Conservation (phyloP, 1,140 invertebrate species). For the Aphis craccivora region DNA sequence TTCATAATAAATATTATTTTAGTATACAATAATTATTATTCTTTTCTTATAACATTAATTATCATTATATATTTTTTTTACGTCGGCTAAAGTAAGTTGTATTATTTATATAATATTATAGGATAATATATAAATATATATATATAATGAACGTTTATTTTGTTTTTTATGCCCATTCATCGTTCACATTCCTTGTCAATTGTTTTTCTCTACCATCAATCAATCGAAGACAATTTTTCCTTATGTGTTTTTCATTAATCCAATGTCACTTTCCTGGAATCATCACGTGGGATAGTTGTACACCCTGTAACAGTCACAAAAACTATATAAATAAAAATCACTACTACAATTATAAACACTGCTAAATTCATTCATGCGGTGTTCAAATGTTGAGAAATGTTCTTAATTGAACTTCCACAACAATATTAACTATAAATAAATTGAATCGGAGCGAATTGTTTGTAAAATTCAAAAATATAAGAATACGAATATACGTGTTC, state of each 20-base stretch:
- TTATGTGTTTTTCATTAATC: background rate
- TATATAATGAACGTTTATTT: background rate
- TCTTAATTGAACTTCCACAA: background rate
- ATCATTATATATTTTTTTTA: background rate
- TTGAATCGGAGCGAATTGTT: background rate
- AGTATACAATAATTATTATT: conserved; percentile 23
- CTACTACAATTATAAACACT: background rate
- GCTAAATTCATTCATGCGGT: background rate
- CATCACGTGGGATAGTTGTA: conserved; percentile 48
- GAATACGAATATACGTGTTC: too few species aligned
- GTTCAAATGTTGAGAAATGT: background rate
- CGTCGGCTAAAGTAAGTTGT: background rate
- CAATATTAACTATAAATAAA: background rate
- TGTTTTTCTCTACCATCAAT: background rate
- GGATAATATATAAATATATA: background rate
- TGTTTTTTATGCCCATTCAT: background rate
- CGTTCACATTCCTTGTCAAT: background rate
- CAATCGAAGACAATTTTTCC: background rate
- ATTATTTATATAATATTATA: conserved; percentile 17
- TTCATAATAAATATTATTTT: conserved; percentile 14
- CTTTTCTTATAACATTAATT: background rate
- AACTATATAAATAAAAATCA: background rate
- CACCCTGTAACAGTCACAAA: background rate
- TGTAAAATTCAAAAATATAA: too few species aligned
- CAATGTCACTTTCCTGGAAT: conserved; percentile 50